Conservation (phyloP, 2,797 vertebrate species). For the Dallia pectoralis region DNA sequence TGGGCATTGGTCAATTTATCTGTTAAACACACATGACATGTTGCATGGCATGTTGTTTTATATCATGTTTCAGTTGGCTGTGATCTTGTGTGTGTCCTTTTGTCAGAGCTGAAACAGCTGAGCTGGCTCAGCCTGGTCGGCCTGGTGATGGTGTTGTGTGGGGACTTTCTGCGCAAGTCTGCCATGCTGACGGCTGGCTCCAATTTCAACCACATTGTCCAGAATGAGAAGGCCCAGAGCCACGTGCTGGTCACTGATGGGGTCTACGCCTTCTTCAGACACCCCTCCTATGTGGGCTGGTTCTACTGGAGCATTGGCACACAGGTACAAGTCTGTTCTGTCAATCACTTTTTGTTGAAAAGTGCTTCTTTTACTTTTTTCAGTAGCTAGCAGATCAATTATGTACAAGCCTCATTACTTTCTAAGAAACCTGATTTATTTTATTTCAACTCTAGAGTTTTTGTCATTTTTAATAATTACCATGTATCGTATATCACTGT, state of each 20-base stretch:
- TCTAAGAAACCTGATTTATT: neutral
- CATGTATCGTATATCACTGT: too few relatives aligned
- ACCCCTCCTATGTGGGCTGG: constrained; percentile 98
- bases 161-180: constrained; percentile 87
- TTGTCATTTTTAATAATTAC: neutral
- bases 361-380: neutral
- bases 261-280: constrained; percentile 91
- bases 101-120: constrained; percentile 89
- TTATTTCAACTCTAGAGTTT: neutral
- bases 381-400: neutral
- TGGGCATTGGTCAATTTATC: too few relatives aligned
- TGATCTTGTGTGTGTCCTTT: neutral
- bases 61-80: neutral
- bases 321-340: constrained; percentile 76
- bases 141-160: constrained; percentile 90
- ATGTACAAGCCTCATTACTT: neutral
- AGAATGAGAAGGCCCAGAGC: constrained; percentile 93
- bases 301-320: constrained; percentile 99
- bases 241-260: constrained; percentile 92
- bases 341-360: neutral
- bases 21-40: too few relatives aligned
- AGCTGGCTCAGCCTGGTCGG: constrained; percentile 86
- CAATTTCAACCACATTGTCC: constrained; percentile 98
- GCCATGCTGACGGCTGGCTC: constrained; percentile 98
- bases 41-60: neutral